Base-by-base conservation (phyloP, 2,888 invertebrate species). In the Apomyelois bistriatella region DNA sequence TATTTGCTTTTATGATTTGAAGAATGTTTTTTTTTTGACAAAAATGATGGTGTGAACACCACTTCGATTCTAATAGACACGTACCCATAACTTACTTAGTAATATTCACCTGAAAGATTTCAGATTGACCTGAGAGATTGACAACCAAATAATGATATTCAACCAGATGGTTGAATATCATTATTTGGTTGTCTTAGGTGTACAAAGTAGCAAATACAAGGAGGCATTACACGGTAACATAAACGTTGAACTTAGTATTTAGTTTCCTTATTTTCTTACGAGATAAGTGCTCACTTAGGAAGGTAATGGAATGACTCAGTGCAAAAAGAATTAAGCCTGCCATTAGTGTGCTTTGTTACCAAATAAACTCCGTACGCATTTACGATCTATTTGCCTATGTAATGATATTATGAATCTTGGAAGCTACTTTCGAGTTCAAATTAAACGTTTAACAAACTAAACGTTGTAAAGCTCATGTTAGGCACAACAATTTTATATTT, bases 401-500 rank as follows among this genome's bases (percentile, higher is more conserved):
- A 59, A 59, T 63, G 60, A 63, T 58, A 58, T 55, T 53, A 57
- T 56, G 58, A 66, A 65, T 62, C 62, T 62, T 67, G 62, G 70
- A 64, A 72, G 70, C 68, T 61, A 62, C 59, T 61, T 62, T 64
- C 54, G 59, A 64, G 60, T 61, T 61, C 58, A 64, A 66, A 69
- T 68, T 62, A 68, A 71, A 66, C 68, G 67, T 66, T 70, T 68
- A 66, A 65, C 69, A 62, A 68, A 66, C 66, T 65, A 65, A 70
- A 68, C 68, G 69, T 69, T 73, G 71, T 72, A 69, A 75, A 70
- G 70, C 68, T 69, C 70, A 71, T 72, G 76, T 77, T 68, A 74
- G 79, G 78, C 76, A 79, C 72, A 77, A 81, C 83, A 74, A 82
- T 79, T 79, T 74, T 72, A 75, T 85, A 80, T 85, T 84, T 82